These are phyloP conservation scores for Delichon dasypus DNA, from an alignment of 2,797 vertebrate genomes.

Conservation along the genomic window DNA sequence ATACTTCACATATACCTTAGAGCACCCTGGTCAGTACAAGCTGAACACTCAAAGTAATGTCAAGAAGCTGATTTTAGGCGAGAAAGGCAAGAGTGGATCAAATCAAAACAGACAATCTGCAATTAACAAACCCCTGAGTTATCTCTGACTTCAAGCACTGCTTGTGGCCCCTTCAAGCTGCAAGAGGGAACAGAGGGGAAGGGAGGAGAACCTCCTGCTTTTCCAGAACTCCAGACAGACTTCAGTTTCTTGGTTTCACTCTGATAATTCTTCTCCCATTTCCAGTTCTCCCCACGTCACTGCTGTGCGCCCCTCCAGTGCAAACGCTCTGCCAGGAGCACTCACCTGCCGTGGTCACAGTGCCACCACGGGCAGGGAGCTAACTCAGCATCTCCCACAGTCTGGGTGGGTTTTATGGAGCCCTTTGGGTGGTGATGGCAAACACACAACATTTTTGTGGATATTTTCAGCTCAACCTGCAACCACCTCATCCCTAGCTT, in stretches of 20 bases:
- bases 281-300: not conserved
- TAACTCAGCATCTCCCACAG: not conserved
- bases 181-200: not conserved
- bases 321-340: not conserved
- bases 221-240: not conserved
- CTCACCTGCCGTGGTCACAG: not conserved
- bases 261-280: not conserved
- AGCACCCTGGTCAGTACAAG: slow-evolving; percentile 23
- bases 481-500: not conserved
- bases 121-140: not conserved
- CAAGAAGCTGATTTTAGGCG: slow-evolving; percentile 1
- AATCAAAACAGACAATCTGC: not conserved
- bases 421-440: not conserved
- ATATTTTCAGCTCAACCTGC: not conserved
- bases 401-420: not conserved
- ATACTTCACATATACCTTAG: not conserved
- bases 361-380: not conserved
- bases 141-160: not conserved
- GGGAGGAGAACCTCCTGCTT: not conserved
- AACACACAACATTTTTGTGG: accelerated
- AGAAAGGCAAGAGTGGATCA: not conserved
- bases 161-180: not conserved
- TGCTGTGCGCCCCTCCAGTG: accelerated
- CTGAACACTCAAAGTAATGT: not conserved
- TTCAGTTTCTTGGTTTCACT: not conserved